Evolutionary conservation across 2,797 vertebrate species (phyloP).

Genomic region (Falco naumanni): DNA sequence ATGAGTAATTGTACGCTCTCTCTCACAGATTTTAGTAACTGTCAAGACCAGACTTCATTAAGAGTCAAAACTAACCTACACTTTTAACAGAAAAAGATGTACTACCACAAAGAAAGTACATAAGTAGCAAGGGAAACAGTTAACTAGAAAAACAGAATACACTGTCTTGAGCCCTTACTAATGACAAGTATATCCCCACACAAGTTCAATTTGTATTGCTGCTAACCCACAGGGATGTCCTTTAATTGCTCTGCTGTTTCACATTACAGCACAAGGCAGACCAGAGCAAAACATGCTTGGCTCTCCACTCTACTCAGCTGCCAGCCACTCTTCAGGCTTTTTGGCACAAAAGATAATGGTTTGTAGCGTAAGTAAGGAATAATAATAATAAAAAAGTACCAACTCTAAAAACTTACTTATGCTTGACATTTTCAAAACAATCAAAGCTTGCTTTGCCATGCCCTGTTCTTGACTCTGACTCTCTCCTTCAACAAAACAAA

Average conservation of each 20-base stretch:
- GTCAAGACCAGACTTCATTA: not conserved
- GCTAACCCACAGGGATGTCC: not conserved
- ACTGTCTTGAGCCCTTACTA: not conserved
- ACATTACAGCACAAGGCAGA: not conserved
- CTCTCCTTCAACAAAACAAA: not conserved
- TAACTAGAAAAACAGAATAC: not conserved
- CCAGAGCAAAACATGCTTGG: not conserved
- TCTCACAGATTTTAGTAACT: not conserved
- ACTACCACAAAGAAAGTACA: fast-evolving
- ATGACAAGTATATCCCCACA: not conserved
- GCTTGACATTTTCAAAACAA: not conserved
- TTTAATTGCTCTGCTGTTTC: not conserved
- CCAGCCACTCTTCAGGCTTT: not conserved
- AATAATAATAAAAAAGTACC: not conserved
- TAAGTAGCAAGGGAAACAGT: not conserved
- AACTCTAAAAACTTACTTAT: not conserved
- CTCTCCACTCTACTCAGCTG: not conserved
- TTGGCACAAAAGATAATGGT: not conserved
- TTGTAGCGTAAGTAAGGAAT: not conserved
- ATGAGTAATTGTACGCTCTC: not conserved
- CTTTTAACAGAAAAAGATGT: not conserved
- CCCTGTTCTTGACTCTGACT: not conserved
- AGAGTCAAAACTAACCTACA: not conserved
- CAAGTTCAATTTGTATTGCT: not conserved
- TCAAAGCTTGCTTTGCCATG: not conserved